A percentile compares a stretch with the other conserved stretches of the same genome.
Conservation (phyloP, 1,140 invertebrate genomes). For the Daktulosphaira vitifoliae region DNA sequence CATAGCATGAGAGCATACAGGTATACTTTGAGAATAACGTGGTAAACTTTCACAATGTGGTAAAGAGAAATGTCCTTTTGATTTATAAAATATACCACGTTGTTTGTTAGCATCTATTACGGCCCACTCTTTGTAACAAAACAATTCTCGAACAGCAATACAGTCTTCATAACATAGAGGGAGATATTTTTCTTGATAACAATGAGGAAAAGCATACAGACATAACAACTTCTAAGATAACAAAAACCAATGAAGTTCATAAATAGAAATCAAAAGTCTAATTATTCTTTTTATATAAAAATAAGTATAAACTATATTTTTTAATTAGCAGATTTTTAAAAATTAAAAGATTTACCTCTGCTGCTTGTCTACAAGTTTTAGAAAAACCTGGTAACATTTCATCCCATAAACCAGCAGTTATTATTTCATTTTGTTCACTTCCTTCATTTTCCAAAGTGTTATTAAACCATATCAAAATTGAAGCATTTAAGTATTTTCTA, state of each 20-base stretch:
- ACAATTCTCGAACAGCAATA: constrained; percentile 74
- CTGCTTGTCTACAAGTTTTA: constrained; percentile 73
- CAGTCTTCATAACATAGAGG: constrained; percentile 88
- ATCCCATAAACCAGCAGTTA: constrained; percentile 69
- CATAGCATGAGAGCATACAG: constrained; percentile 68
- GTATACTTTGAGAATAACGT: constrained; percentile 50
- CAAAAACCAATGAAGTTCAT: constrained; percentile 21
- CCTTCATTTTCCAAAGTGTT: constrained; percentile 55
- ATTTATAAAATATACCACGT: constrained; percentile 63
- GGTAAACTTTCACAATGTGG: constrained; percentile 77
- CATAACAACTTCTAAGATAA: constrained; percentile 67
- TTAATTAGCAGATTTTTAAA: neutral
- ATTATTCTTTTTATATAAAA: neutral
- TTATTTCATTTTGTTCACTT: constrained; percentile 74
- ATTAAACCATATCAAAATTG: constrained; percentile 74
- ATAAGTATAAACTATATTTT: neutral
- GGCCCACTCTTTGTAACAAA: constrained; percentile 89
- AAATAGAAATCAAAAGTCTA: too few species aligned
- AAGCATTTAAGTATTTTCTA: constrained; percentile 62
- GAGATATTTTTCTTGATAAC: constrained; percentile 57
- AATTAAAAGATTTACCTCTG: constrained; percentile 60
- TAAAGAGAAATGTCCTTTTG: constrained; percentile 75
- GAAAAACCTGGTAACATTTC: constrained; percentile 69
- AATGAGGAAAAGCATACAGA: constrained; percentile 84
- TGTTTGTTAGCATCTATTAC: constrained; percentile 81